phyloP scores from a whole-genome alignment of 2,888 invertebrate species.

The Drosophila algonquin region DNA sequence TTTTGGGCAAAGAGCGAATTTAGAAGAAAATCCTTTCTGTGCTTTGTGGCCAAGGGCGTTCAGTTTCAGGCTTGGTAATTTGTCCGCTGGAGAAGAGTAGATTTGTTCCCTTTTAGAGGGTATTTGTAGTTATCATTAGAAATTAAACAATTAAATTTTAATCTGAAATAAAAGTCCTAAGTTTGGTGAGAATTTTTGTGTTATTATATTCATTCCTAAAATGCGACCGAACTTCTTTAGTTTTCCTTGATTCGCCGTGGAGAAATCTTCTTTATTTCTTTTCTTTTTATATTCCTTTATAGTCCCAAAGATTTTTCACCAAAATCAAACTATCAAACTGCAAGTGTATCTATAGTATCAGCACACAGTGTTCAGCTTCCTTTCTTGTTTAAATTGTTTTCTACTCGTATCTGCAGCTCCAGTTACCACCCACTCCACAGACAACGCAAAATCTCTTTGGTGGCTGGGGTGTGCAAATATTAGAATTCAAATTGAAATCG shows the following conservation, averaged over 20 bases:
- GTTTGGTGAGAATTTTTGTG: too few relatives aligned
- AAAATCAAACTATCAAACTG: neutral
- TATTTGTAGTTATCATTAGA: neutral
- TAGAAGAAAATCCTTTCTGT: slow-evolving; percentile 38
- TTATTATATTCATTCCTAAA: neutral
- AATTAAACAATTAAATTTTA: too few relatives aligned
- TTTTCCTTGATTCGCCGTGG: too few relatives aligned
- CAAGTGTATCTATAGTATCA: neutral
- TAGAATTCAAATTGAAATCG: slow-evolving; percentile 18
- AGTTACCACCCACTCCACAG: neutral
- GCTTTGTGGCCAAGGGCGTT: slow-evolving; percentile 45
- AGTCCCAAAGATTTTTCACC: neutral
- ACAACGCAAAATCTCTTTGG: neutral
- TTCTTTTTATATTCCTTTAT: too few relatives aligned
- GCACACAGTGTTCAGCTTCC: neutral
- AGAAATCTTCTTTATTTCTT: neutral
- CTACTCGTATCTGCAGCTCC: neutral
- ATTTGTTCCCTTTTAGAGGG: neutral
- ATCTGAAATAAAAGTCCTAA: too few relatives aligned
- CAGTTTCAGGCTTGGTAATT: slow-evolving; percentile 22
- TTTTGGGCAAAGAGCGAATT: slow-evolving; percentile 29
- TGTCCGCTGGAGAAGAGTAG: neutral
- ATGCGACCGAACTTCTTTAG: neutral
- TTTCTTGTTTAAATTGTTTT: neutral
- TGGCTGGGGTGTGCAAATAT: slow-evolving; percentile 10